Evolutionary conservation across 92 coral and sea anemone species (phyloP), one percentile per base, ranked within the genome.

Genomic region (Desmophyllum pertusum): DNA sequence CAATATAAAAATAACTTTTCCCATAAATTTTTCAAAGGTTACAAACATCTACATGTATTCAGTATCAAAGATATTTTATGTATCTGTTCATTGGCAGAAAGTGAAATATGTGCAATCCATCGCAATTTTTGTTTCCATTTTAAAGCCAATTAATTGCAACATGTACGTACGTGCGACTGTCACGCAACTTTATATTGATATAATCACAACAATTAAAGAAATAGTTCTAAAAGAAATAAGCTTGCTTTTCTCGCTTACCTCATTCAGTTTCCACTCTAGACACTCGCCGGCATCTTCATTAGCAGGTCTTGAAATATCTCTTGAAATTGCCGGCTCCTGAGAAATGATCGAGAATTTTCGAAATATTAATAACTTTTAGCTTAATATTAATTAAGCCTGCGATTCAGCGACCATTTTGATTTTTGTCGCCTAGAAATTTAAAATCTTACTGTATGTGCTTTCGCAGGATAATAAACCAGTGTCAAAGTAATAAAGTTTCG

Each of bases 251-350:
- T 21, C 25, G 17, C 39, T 67, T 88, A 93, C 97, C 94, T 93
- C 94, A 71, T 51, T 76, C 15, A 93, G 79, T 55, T 92, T 86
- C 87, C 86, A 71, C 75, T 88, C 92, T 27, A 79, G 55, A 27
- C 78, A 40, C 51, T 81, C 90, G 25, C 72, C 62, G 14, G 51
- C 55, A 57, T 68, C 37, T 59, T 82, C 86, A 29, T 70, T 21
- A 11, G 42, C 35, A 30, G 79, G 41, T 19, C 86, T 82, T 10
- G 79, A 57, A 40, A 40, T 42, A 59, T 71, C 86, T 41, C 86
- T 71, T 61, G 77, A n/a, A 51, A 42, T 37, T 13, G 71, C 29
- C 35, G 27, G 79, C 70, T 55, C 86, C 78, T 71, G 13, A 13
- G 10, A 71, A 68, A 41, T 30, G n/a, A 43, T 41, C 38, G 36